Evolutionary conservation across 2,888 invertebrate species (phyloP).

Genomic region (Calameuta pallipes): DNA sequence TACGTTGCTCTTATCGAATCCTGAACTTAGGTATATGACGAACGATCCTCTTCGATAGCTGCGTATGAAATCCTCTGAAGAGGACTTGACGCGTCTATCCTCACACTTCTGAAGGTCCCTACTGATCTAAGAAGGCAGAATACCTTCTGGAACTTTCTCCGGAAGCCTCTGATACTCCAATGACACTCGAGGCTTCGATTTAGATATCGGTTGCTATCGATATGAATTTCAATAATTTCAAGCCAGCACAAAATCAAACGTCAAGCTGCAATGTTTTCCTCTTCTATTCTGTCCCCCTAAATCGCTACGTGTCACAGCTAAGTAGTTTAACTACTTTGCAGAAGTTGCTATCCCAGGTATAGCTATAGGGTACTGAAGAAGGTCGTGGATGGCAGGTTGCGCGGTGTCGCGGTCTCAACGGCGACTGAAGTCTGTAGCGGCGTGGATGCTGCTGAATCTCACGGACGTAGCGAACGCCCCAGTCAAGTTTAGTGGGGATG

Average conservation of each 20-base stretch:
- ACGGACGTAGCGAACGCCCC: constrained; percentile 18
- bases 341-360: not conserved
- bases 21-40: not conserved
- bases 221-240: not conserved
- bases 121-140: not conserved
- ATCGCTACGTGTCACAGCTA: not conserved
- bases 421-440: constrained; percentile 60
- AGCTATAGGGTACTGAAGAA: not conserved
- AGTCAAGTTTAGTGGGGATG: not conserved
- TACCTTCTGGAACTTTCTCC: not conserved
- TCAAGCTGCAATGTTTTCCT: not conserved
- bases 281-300: not conserved
- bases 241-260: not conserved
- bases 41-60: not conserved
- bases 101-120: not conserved
- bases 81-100: not conserved
- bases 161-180: not conserved
- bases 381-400: constrained; percentile 17
- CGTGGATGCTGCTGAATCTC: constrained; percentile 58
- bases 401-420: constrained; percentile 63
- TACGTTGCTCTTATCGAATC: not conserved
- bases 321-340: not conserved
- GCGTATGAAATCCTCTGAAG: not conserved
- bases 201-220: not conserved
- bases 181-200: not conserved